These are phyloP conservation scores for Epistrophe eligans DNA, from an alignment of 2,888 invertebrate species.

Conservation along the genomic window DNA sequence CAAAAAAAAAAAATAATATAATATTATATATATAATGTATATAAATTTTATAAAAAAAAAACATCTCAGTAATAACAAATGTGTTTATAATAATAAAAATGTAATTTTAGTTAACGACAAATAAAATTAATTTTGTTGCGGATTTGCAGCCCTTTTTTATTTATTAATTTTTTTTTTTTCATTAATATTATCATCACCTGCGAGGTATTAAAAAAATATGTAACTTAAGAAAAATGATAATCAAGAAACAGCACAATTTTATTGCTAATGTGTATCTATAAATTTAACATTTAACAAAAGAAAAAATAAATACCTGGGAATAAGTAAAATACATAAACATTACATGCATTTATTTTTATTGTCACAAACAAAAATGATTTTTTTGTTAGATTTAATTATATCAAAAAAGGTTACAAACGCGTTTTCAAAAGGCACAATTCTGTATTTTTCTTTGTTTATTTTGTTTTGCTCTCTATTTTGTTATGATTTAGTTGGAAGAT, in stretches of 20 bases:
- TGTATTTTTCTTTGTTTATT: conserved; percentile 40
- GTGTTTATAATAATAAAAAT: conserved; percentile 59
- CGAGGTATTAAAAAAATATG: conserved; percentile 66
- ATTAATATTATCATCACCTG: conserved; percentile 67
- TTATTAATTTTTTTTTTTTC: conserved; percentile 35
- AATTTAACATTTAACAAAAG: conserved; percentile 32
- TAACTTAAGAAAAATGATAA: conserved; percentile 58
- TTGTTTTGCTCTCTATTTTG: conserved; percentile 12
- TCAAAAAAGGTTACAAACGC: conserved; percentile 48
- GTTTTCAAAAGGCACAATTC: conserved; percentile 75
- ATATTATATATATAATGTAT: conserved; percentile 56
- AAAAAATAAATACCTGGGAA: conserved; percentile 13
- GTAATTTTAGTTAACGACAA: conserved; percentile 69
- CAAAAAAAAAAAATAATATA: conserved; percentile 60
- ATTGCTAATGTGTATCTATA: conserved; percentile 57
- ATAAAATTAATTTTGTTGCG: conserved; percentile 67
- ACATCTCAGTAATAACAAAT: conserved; percentile 72
- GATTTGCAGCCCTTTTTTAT: conserved; percentile 32
- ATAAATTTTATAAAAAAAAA: conserved; percentile 67
- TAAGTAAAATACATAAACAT: neutral
- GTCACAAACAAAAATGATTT: conserved; percentile 18
- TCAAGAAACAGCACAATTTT: conserved; percentile 72
- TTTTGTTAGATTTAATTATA: neutral
- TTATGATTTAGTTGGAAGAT: conserved; percentile 62
- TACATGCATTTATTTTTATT: conserved; percentile 19